Conservation (phyloP, 1,140 invertebrate species). For the Hirudo medicinalis region DNA sequence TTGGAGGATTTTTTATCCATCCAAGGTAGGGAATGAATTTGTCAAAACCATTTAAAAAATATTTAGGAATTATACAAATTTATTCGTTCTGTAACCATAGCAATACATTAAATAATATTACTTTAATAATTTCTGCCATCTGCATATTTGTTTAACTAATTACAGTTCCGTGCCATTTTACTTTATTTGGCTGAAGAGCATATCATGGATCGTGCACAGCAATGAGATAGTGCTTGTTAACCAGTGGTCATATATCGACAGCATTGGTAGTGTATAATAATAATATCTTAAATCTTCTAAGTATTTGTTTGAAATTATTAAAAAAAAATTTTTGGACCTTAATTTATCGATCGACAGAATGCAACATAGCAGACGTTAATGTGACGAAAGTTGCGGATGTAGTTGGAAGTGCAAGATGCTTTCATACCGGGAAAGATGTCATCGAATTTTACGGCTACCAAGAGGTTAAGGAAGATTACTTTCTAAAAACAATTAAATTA, state of each 20-base stretch:
- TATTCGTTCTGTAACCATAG: no score
- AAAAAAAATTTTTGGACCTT: no score
- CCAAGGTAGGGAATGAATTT: slow-evolving; percentile 49
- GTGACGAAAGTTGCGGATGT: no score
- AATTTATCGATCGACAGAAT: no score
- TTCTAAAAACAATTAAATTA: no score
- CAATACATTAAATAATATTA: neutral
- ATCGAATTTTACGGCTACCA: no score
- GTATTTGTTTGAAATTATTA: no score
- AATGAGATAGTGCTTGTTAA: slow-evolving; percentile 85
- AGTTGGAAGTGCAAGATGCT: no score
- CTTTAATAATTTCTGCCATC: neutral
- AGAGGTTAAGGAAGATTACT: no score
- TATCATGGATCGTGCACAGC: slow-evolving; percentile 89
- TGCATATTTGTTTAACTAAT: slow-evolving; percentile 3
- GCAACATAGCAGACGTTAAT: no score
- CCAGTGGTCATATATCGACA: slow-evolving; percentile 56
- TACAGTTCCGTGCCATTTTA: slow-evolving; percentile 56
- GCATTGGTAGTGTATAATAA: slow-evolving; percentile 30
- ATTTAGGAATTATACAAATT: neutral
- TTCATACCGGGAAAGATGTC: no score
- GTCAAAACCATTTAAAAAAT: no score
- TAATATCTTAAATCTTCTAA: neutral
- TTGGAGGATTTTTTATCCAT: slow-evolving; percentile 85
- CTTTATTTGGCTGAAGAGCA: slow-evolving; percentile 75